A percentile compares a stretch with the other conserved stretches of the same genome.
phyloP scores from a whole-genome alignment of 2,888 invertebrate genomes.

The Willowsia nigromaculata region DNA sequence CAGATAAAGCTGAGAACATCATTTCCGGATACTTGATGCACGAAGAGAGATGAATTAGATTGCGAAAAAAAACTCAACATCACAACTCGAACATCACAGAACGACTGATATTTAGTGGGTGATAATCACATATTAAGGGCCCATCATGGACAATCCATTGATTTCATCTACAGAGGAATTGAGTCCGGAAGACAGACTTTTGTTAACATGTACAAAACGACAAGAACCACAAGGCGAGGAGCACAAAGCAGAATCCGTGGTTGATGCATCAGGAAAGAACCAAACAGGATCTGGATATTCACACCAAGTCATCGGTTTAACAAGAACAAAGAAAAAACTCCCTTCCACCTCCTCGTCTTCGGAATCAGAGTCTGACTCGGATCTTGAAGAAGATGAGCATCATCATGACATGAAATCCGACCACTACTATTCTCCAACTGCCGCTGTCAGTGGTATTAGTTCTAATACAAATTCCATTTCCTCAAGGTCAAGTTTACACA shows the following conservation, averaged over 20 bases:
- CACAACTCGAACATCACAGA: no score
- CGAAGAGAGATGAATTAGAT: not conserved
- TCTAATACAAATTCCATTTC: constrained; percentile 73
- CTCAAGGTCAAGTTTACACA: constrained; percentile 65
- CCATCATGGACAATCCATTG: constrained; percentile 74
- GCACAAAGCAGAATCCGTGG: constrained; percentile 81
- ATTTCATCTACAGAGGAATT: constrained; percentile 91
- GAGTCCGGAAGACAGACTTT: constrained; percentile 91
- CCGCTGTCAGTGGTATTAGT: constrained; percentile 31
- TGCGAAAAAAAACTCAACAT: not conserved
- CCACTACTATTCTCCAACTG: constrained; percentile 67
- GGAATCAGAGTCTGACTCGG: constrained; percentile 67
- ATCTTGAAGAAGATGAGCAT: constrained; percentile 74
- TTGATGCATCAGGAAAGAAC: constrained; percentile 82
- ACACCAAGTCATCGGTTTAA: constrained; percentile 44
- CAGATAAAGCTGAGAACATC: not conserved
- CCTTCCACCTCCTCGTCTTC: constrained; percentile 62
- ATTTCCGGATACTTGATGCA: not conserved
- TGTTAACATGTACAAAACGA: constrained; percentile 89
- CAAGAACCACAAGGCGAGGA: constrained; percentile 97
- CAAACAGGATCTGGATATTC: constrained; percentile 52
- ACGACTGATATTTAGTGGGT: not conserved
- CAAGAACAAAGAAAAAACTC: constrained; percentile 57
- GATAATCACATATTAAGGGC: not conserved
- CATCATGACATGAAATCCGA: constrained; percentile 60